These are phyloP conservation scores for Sciaenops ocellatus DNA, from an alignment of 2,797 vertebrate genomes.

Conservation along the genomic window DNA sequence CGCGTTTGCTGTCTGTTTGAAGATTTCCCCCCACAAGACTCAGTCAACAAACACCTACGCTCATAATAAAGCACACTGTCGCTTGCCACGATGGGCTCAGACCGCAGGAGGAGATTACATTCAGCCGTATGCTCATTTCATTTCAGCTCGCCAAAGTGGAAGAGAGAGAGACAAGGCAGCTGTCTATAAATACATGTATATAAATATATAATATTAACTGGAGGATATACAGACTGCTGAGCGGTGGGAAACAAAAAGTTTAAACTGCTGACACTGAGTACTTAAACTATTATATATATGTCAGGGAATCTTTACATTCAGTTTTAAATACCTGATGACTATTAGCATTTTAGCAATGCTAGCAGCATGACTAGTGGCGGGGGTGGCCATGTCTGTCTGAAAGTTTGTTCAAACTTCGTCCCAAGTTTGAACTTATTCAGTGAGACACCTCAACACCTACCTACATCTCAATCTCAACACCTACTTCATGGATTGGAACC, in stretches of 20 bases:
- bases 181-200: background rate
- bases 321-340: background rate
- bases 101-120: constrained; percentile 31
- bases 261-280: constrained; percentile 9
- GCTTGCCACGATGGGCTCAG: constrained; percentile 11
- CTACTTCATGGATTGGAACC: background rate
- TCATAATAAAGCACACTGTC: constrained; percentile 15
- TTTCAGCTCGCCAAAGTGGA: constrained; percentile 19
- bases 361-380: background rate
- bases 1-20: constrained; percentile 42
- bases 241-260: background rate
- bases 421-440: background rate
- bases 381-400: background rate
- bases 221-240: constrained; percentile 11
- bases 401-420: background rate
- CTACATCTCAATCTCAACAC: background rate
- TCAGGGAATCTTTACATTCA: background rate
- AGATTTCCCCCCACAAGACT: constrained; percentile 33
- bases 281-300: background rate
- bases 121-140: constrained; percentile 24
- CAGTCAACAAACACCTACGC: constrained; percentile 64
- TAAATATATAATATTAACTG: background rate
- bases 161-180: constrained; percentile 11
- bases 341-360: background rate
- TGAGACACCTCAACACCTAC: background rate